These are phyloP conservation scores for Forficula auricularia DNA, from an alignment of 1,140 invertebrate species.

Conservation along the genomic window DNA sequence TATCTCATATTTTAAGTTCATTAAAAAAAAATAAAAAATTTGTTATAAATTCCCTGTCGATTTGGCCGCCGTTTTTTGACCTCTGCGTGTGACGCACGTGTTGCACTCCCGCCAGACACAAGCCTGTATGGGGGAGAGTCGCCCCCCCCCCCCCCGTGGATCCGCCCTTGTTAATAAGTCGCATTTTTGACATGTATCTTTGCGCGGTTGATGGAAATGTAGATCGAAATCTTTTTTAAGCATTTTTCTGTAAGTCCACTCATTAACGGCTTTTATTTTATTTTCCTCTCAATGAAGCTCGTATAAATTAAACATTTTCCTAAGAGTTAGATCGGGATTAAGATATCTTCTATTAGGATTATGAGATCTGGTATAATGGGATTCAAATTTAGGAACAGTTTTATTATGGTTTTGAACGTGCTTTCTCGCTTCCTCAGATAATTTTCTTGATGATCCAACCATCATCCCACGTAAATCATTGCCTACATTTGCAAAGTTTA, in stretches of 20 bases:
- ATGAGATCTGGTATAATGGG: conserved; percentile 16
- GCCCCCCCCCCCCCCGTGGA: too few relatives aligned
- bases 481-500: conserved; percentile 14
- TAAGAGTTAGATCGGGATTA: conserved; percentile 14
- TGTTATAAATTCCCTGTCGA: too few relatives aligned
- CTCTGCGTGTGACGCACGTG: too few relatives aligned
- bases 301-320: conserved; percentile 15
- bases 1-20: too few relatives aligned
- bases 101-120: too few relatives aligned
- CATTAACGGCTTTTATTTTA: conserved; percentile 13
- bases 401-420: conserved; percentile 15
- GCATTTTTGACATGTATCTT: conserved; percentile 15
- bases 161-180: too few relatives aligned
- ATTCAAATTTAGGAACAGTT: conserved; percentile 15
- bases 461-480: conserved; percentile 11
- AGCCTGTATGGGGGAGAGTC: too few relatives aligned
- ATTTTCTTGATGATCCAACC: conserved; percentile 16
- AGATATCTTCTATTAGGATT: conserved; percentile 16
- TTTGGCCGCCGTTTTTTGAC: too few relatives aligned
- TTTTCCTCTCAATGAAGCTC: conserved; percentile 15
- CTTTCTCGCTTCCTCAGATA: conserved; percentile 12
- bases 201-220: conserved; percentile 14
- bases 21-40: too few relatives aligned
- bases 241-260: conserved; percentile 15
- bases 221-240: conserved; percentile 17